Base-by-base conservation (phyloP, 2,888 invertebrate species). In the Chironomus riparius region DNA sequence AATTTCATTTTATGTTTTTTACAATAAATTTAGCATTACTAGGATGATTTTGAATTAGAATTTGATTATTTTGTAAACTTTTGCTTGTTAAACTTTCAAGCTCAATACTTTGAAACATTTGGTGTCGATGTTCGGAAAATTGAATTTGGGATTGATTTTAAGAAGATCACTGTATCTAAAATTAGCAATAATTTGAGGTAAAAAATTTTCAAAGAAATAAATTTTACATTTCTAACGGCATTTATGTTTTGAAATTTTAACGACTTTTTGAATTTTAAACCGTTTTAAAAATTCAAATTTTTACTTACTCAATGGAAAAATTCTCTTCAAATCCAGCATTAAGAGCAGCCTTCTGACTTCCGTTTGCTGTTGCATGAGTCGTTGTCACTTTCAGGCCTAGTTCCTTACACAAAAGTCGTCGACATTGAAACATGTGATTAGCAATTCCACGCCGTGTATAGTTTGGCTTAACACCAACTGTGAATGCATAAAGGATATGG, bases 241-340 rank as follows among this genome's bases (percentile, higher is more conserved):
- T n/a, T n/a, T n/a, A 28, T 4, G n/a, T n/a, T 28, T 28, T 28
- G 4, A 6, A 6, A 6, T 68, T 68, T 28, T 38, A 12, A 21
- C 38, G 47, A 7, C 15, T 13, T 15, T 47, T 15, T 22, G 2
- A 15, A 70, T n/a, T n/a, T n/a, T n/a, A n/a, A n/a, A n/a, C n/a
- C n/a, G 10, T n/a, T 47, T 1, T 1, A 21, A 12, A 12, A 10
- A 5, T 48, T 48, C n/a, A n/a, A n/a, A n/a, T n/a, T n/a, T n/a
- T n/a, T n/a, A 22, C 68, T 50, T 22, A 76, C 65, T 62, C 50
- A 4, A 70, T 76, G 2, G 21, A 48, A 38, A 38, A 76, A 50
- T 71, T 70, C 6, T 68, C 73, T n/a, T 72, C 24, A 47, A 65
- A 77, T 10, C 76, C 76, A 48, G 72, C 76, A 28, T 77, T 77